Evolutionary conservation across 2,888 invertebrate genomes (phyloP).

Genomic region (Torymus auratus): DNA sequence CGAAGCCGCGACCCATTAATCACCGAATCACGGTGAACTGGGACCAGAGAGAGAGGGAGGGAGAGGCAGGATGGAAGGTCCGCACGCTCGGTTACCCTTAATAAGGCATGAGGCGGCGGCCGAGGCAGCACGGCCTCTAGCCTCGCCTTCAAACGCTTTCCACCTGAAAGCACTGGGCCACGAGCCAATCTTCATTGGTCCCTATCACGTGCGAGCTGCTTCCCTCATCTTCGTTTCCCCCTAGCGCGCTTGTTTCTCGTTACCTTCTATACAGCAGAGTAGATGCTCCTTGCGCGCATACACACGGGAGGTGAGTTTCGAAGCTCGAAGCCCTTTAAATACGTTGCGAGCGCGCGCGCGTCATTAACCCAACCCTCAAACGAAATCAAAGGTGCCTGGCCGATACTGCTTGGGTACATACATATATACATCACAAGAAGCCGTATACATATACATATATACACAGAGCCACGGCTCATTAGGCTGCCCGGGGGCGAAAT

Average conservation of each 20-base stretch:
- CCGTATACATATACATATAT: neutral
- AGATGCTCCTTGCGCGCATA: too few relatives aligned
- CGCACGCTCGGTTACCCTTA: constrained; percentile 56
- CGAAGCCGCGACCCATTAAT: constrained; percentile 55
- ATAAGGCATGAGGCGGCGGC: constrained; percentile 38
- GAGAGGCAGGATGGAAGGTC: constrained; percentile 17
- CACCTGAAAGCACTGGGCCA: constrained; percentile 62
- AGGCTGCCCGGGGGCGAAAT: constrained; percentile 9
- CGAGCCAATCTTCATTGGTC: constrained; percentile 59
- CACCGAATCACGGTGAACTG: constrained; percentile 55
- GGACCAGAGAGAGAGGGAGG: neutral
- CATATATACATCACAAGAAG: neutral
- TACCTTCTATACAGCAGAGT: neutral
- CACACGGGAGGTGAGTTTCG: neutral
- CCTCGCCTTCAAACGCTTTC: constrained; percentile 60
- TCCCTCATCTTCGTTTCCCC: constrained; percentile 11
- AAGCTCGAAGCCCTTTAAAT: constrained; percentile 20
- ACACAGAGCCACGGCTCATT: neutral
- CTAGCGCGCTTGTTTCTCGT: neutral
- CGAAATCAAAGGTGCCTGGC: constrained; percentile 26
- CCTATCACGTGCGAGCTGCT: constrained; percentile 21
- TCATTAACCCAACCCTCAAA: constrained; percentile 41
- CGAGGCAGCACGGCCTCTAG: constrained; percentile 1
- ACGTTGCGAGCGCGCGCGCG: constrained; percentile 26
- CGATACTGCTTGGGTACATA: neutral